Base-by-base conservation (phyloP, 2,113 vertebrate genomes). In the Chaetodon auriga region DNA sequence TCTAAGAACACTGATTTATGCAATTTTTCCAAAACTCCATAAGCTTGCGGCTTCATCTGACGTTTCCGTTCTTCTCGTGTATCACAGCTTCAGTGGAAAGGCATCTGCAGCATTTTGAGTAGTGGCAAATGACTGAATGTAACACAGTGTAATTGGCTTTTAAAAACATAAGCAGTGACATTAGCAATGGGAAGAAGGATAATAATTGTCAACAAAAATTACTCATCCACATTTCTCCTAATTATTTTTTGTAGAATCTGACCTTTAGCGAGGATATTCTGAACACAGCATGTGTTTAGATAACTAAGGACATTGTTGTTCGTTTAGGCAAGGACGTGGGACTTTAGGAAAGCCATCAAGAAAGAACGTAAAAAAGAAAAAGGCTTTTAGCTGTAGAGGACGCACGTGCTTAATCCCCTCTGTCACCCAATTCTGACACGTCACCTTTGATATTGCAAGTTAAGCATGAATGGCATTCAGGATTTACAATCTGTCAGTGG, bases 391-490 rank as follows among this genome's bases (percentile, higher is more conserved):
- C 72, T 64, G 12, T 25, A 48, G 46, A 64, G 61, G 23, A 57
- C 30, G 57, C 41, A 54, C 49, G 54, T 36, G 6, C 23, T 69
- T 83, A 72, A 87, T 90, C 80, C 77, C 62, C 57, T 53, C 58
- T 46, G 69, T 78, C 45, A 35, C 61, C 69, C 58, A 58, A 6
- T 62, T 68, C 58, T 48, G 41, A 63, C 25, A 64, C 61, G 81
- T 83, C 84, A 72, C 76, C 70, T 85, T 75, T 79, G 58, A 63
- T 87, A 85, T 53, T 51, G 45, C 23, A 75, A 87, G 68, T 77
- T 74, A 38, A 79, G 74, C 62, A 64, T 78, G 21, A 81, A 54
- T 60, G 66, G 46, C 68, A 38, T 58, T 75, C 43, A 61, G 64
- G 64, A 78, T 89, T 84, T 54, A 25, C 49, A 55, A 30, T 69